Percentiles rank a stretch among this genome's conserved stretches.
These are phyloP conservation scores for Brachirus orientalis DNA, from an alignment of 2,113 vertebrate species.

Conservation along the genomic window DNA sequence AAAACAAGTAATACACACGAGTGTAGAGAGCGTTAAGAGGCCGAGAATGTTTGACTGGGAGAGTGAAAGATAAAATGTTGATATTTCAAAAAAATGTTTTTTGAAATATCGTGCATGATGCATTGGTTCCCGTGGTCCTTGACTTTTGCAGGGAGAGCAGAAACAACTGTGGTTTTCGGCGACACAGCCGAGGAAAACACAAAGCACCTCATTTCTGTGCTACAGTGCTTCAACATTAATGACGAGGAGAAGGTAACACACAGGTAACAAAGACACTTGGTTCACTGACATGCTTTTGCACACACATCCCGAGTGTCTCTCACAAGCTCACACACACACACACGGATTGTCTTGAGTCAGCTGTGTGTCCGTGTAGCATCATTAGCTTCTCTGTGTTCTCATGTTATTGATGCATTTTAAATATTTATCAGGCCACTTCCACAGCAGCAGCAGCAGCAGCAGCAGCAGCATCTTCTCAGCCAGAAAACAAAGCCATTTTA, in stretches of 20 bases:
- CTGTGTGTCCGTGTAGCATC: slow-evolving; percentile 59
- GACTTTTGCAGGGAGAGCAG: slow-evolving; percentile 16
- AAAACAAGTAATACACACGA: background rate
- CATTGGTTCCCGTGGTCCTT: slow-evolving; percentile 20
- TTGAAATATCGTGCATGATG: slow-evolving; percentile 56
- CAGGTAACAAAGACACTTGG: slow-evolving; percentile 12
- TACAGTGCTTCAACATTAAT: slow-evolving; percentile 24
- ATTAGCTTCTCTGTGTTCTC: slow-evolving; percentile 56
- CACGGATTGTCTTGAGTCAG: slow-evolving; percentile 39
- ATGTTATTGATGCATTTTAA: slow-evolving; percentile 68
- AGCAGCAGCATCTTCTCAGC: slow-evolving; percentile 19
- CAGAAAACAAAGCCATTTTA: slow-evolving; percentile 38
- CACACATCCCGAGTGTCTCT: background rate
- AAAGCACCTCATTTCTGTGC: slow-evolving; percentile 16
- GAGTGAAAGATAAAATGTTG: background rate
- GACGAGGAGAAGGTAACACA: slow-evolving; percentile 22
- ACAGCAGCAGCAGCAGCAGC: slow-evolving; percentile 36
- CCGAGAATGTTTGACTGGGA: background rate
- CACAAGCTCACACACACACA: slow-evolving; percentile 23
- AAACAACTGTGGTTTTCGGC: slow-evolving; percentile 20
- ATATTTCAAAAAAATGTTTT: too few species aligned
- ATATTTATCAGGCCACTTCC: slow-evolving; percentile 67
- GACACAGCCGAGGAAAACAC: slow-evolving; percentile 23
- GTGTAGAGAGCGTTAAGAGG: background rate
- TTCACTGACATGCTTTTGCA: slow-evolving; percentile 18